Conservation (phyloP, 2,888 invertebrate genomes). For the Pecten maximus region DNA sequence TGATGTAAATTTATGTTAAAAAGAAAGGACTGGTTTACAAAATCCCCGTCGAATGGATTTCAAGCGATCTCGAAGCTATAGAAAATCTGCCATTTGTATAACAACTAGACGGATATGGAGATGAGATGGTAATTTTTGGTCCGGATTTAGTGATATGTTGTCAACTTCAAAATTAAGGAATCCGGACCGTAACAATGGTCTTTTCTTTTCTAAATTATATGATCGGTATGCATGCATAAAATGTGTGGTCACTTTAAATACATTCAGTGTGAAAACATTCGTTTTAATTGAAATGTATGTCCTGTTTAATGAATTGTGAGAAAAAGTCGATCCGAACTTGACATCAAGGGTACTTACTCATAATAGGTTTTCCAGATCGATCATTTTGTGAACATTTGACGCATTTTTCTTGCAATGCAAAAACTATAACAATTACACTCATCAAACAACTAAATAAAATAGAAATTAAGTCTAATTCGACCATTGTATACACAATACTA, state of each 20-base stretch:
- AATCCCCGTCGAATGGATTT: conserved; percentile 1
- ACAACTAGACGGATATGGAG: background rate
- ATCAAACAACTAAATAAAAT: no score
- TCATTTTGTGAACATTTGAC: background rate
- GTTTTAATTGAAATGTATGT: background rate
- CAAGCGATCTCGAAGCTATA: background rate
- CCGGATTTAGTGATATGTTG: conserved; percentile 4
- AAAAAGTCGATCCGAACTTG: background rate
- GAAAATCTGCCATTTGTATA: background rate
- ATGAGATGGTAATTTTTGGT: background rate
- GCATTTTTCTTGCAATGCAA: background rate
- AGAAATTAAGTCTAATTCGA: no score
- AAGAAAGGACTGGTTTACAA: background rate
- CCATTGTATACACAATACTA: no score
- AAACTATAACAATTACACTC: no score
- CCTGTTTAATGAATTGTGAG: background rate
- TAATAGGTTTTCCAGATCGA: background rate
- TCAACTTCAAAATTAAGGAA: background rate
- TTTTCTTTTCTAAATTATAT: background rate
- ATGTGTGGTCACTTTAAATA: background rate
- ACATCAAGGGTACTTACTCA: background rate
- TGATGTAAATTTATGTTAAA: background rate
- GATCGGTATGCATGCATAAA: background rate
- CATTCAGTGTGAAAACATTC: background rate
- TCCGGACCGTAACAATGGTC: background rate